These are phyloP conservation scores for Athene noctua DNA, from an alignment of 2,113 vertebrate species.

Conservation along the genomic window DNA sequence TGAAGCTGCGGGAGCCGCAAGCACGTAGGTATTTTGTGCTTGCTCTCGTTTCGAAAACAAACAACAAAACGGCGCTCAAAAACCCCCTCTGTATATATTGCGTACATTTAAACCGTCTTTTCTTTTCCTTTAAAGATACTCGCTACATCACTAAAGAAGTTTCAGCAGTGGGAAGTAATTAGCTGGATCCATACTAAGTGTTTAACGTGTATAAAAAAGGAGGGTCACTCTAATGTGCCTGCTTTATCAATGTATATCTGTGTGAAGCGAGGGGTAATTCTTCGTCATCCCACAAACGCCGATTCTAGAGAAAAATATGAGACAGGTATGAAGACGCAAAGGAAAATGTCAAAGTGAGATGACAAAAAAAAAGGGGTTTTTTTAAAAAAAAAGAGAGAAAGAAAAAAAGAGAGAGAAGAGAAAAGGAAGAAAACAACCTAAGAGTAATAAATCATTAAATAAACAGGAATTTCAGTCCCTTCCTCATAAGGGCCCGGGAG, in stretches of 20 bases:
- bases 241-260: background rate
- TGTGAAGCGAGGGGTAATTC: background rate
- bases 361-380: accelerated
- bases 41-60: background rate
- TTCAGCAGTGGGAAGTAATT: background rate
- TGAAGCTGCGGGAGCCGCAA: background rate
- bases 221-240: background rate
- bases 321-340: background rate
- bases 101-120: background rate
- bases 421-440: slow-evolving; percentile 11
- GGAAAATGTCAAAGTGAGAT: background rate
- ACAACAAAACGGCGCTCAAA: background rate
- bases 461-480: slow-evolving; percentile 65
- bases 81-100: background rate
- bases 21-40: background rate
- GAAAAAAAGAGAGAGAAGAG: accelerated
- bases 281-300: background rate
- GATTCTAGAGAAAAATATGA: background rate
- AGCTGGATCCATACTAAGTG: background rate
- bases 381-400: no score
- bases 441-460: slow-evolving; percentile 65
- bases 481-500: slow-evolving; percentile 19
- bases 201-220: background rate
- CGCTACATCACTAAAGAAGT: background rate
- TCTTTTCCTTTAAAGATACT: background rate